phyloP scores from a whole-genome alignment of 2,797 vertebrate species.

The Loriculus beryllinus region DNA sequence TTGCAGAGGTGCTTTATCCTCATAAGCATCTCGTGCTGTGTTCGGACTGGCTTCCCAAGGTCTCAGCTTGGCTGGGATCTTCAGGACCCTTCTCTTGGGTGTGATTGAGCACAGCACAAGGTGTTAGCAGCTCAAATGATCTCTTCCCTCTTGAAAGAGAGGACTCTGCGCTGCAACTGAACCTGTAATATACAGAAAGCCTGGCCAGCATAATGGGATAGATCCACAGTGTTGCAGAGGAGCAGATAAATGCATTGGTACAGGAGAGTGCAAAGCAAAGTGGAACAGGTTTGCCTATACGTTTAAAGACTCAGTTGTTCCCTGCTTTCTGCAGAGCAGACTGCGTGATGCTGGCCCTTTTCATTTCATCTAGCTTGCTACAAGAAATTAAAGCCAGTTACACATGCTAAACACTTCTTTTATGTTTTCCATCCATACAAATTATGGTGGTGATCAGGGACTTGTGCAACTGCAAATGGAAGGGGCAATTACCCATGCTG shows the following conservation, averaged over 20 bases:
- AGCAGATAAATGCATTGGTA: background rate
- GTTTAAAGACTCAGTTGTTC: background rate
- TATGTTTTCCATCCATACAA: background rate
- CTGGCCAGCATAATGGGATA: background rate
- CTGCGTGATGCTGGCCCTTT: background rate
- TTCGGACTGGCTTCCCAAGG: background rate
- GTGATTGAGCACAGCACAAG: background rate
- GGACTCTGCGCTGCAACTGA: background rate
- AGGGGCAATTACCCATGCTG: background rate
- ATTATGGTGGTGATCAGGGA: background rate
- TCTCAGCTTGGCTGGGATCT: background rate
- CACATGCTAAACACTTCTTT: background rate
- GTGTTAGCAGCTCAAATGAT: background rate
- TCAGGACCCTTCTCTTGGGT: background rate
- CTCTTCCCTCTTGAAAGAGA: background rate
- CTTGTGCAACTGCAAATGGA: background rate
- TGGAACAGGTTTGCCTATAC: background rate
- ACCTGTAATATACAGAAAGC: background rate
- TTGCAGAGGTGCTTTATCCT: background rate
- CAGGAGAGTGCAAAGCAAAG: background rate
- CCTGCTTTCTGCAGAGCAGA: background rate
- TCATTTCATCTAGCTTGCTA: background rate
- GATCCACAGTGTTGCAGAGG: background rate
- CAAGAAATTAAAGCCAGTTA: background rate
- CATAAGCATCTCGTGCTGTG: rapidly evolving